phyloP scores from a whole-genome alignment of 2,888 invertebrate species.

The Prenolepis imparis region DNA sequence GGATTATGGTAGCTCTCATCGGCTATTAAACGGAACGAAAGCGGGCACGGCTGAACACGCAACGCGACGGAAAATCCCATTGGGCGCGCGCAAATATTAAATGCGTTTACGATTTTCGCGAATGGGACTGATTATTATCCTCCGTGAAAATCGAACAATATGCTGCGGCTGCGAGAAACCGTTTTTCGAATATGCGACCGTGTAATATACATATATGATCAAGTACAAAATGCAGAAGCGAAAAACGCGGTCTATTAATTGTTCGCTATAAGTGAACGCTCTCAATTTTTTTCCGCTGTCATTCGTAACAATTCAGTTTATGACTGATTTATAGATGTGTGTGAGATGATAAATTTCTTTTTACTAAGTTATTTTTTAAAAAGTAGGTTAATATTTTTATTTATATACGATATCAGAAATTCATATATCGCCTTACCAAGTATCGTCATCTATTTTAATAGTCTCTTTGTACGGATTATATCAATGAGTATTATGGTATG shows the following conservation, averaged over 20 bases:
- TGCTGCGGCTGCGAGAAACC: neutral
- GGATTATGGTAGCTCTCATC: slow-evolving; percentile 74
- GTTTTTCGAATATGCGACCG: neutral
- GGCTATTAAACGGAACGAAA: slow-evolving; percentile 74
- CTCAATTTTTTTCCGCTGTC: neutral
- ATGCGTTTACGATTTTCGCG: slow-evolving; percentile 66
- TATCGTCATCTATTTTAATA: neutral
- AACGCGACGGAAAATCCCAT: slow-evolving; percentile 67
- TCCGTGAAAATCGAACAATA: neutral
- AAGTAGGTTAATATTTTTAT: neutral
- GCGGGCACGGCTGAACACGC: slow-evolving; percentile 64
- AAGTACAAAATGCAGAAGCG: neutral
- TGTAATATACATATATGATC: neutral
- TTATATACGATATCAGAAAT: neutral
- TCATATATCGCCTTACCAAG: neutral
- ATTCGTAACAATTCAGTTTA: neutral
- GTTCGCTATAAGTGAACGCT: neutral
- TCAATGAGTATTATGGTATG: neutral
- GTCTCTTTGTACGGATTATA: neutral
- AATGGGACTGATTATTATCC: slow-evolving; percentile 59
- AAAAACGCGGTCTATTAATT: neutral
- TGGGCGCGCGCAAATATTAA: slow-evolving; percentile 64
- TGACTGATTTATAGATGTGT: neutral
- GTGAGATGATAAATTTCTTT: neutral
- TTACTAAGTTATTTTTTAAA: neutral